Evolutionary conservation across 2,888 invertebrate species (phyloP), one percentile per base, ranked within the genome.

Genomic region (Volucella zonaria): DNA sequence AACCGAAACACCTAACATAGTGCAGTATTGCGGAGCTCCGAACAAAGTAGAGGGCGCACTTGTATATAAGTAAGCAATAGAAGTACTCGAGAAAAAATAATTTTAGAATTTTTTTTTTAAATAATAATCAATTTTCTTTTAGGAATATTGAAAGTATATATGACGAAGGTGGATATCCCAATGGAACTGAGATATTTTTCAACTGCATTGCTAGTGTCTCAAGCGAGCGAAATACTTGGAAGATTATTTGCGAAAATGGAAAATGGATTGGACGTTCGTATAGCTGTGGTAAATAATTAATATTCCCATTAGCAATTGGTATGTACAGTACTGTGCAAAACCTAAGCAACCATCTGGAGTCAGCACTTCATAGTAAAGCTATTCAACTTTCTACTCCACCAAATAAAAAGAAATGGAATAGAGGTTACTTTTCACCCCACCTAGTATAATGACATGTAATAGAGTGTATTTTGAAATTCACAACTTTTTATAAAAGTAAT

Each of bases 181-280:
- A 96, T 88, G 96, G 96, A 0, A 96, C 96, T 0, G 96, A 96
- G 92, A 95, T 97, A 66, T 95, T 95, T 8, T 97, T 96, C 91
- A 95, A 95, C 88, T 97, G 97, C 90, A 96, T 96, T 87, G 95
- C 95, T 1, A 95, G 95, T 86, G 95, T 95, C 54, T 95, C 96
- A 93, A 96, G 96, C 0, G 96, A 96, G 91, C 95, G 95, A 89
- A 95, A 95, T 38, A 96, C 96, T 0, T 97, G 97, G 97, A 95
- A 95, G 87, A 95, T 97, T 31, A 94, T 95, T 74, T 97, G 97
- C 88, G 96, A 96, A 89, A 95, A 96, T 88, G 97, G 97, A 0
- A 94, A 94, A 87, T 97, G 97, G 97, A 95, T 96, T 81, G 97
- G 96, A 23, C 94, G 95, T 88, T 95, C 96, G 66, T 94, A 95